phyloP scores from a whole-genome alignment of 2,113 vertebrate species.

The Orientallactaga bullata region DNA sequence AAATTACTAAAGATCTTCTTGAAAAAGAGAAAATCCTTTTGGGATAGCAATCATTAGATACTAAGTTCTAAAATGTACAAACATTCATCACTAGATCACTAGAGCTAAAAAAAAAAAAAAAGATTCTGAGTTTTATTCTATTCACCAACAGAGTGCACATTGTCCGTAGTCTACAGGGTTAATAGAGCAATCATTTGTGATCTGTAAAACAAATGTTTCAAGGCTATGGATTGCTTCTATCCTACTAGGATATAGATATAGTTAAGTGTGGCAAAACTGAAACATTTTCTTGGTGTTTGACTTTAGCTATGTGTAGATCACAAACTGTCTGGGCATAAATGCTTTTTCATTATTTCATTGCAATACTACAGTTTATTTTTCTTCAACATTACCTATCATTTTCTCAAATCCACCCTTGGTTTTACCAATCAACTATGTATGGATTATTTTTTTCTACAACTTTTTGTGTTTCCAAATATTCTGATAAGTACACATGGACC shows the following conservation, averaged over 20 bases:
- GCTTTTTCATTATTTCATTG: constrained; percentile 4
- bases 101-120: neutral
- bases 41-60: neutral
- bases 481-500: neutral
- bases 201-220: neutral
- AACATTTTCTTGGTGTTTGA: neutral
- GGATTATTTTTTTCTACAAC: neutral
- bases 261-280: neutral
- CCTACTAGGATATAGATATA: neutral
- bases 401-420: constrained; percentile 27
- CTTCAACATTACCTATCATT: neutral
- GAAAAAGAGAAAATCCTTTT: neutral
- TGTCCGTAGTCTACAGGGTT: neutral
- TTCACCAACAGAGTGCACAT: neutral
- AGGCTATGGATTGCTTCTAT: neutral
- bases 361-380: neutral
- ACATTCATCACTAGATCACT: neutral
- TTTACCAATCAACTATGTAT: neutral
- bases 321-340: constrained; percentile 20
- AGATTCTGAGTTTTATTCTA: neutral
- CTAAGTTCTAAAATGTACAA: neutral
- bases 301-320: neutral
- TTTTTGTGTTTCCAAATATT: constrained; percentile 51
- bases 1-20: neutral
- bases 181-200: neutral